Evolutionary conservation across 2,888 invertebrate genomes (phyloP), one percentile per base, ranked within the genome.

Genomic region (Lingula anatina): DNA sequence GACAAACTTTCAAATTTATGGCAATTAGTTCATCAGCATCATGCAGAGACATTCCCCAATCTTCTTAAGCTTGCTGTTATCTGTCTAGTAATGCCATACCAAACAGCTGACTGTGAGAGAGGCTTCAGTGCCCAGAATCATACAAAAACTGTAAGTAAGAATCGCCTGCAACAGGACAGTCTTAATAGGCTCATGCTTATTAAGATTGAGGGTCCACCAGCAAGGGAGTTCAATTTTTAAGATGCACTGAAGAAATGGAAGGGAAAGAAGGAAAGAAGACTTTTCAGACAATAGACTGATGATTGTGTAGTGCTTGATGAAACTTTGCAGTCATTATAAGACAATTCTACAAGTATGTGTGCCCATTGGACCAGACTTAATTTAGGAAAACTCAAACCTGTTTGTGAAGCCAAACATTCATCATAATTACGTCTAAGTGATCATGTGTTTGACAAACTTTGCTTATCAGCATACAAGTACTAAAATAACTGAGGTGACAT

Each of bases 101-200:
- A 54, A 20, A 54, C 54, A 24, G 54, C 50, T 21, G 28, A 45
- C n/a, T 51, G 49, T 49, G 54, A 51, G 28, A 27, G 54, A 21
- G 50, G 54, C 1, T 51, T 54, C 31, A 49, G 48, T 1, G 23
- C 23, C 2, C 51, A 54, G 35, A 50, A 53, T 26, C 18, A n/a
- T n/a, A n/a, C n/a, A n/a, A n/a, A n/a, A n/a, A n/a, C n/a, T n/a
- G n/a, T n/a, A n/a, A n/a, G n/a, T n/a, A n/a, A 50, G 42, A 41
- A 44, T 24, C 39, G 50, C 20, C 35, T 46, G 21, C n/a, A 26
- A 9, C 40, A 39, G 21, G 9, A 26, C 9, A 15, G 21, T 2
- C 18, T 52, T 18, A 23, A 43, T 2, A 50, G 21, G 1, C 42
- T 50, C 15, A 47, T 53, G 53, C 44, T 31, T 23, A 53, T 53